phyloP scores from a whole-genome alignment of 2,797 vertebrate species.

The Sardinella longiceps region DNA sequence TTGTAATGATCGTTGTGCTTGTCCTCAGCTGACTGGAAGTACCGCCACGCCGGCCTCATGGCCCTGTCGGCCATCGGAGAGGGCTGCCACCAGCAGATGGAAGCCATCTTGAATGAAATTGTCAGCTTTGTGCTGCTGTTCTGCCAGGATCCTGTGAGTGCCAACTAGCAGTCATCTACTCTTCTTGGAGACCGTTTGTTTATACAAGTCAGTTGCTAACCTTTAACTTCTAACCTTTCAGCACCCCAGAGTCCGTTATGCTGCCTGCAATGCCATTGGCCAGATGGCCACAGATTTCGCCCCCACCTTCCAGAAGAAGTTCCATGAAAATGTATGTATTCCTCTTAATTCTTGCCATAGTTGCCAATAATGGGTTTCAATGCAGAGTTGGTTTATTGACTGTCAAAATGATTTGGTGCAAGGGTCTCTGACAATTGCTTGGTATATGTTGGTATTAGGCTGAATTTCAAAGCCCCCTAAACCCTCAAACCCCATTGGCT shows the following conservation, averaged over 20 bases:
- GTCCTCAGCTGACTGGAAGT: constrained; percentile 92
- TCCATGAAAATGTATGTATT: constrained; percentile 88
- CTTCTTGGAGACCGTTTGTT: no score
- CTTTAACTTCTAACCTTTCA: constrained; percentile 61
- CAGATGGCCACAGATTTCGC: constrained; percentile 99
- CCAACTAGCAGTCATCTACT: no score
- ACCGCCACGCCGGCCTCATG: constrained; percentile 96
- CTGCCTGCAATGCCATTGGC: constrained; percentile 95
- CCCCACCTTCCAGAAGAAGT: constrained; percentile 98
- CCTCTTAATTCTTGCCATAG: not conserved
- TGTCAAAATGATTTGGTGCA: no score
- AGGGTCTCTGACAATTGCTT: no score
- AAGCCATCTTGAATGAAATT: constrained; percentile 95
- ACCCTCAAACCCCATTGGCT: no score
- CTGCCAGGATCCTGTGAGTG: constrained; percentile 95
- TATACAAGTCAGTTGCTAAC: no score
- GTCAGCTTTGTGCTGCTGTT: constrained; percentile 94
- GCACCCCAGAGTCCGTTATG: constrained; percentile 97
- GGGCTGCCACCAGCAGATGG: constrained; percentile 99
- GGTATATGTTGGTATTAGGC: no score
- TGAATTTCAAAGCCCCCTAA: no score
- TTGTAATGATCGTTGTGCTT: constrained; percentile 24
- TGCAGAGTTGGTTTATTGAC: not conserved
- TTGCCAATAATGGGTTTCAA: not conserved
- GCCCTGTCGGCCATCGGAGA: constrained; percentile 97